Evolutionary conservation across 2,888 invertebrate species (phyloP).

Genomic region (Drosophila longiperda): DNA sequence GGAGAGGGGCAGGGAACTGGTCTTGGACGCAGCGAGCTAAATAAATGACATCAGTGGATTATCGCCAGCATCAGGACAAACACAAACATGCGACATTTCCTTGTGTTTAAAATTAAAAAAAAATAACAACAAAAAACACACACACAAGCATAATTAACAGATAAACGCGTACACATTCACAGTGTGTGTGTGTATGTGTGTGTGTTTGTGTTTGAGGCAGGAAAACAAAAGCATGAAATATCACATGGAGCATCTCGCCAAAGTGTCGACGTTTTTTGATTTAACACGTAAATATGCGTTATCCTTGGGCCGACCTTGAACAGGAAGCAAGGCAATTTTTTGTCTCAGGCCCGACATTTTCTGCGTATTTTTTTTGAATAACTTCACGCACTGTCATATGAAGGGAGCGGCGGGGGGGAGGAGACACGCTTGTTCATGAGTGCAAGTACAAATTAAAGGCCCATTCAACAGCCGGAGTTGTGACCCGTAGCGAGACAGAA

Average conservation of each 20-base stretch:
- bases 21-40: conserved; percentile 61
- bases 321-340: conserved; percentile 31
- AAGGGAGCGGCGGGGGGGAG: neutral
- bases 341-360: conserved; percentile 46
- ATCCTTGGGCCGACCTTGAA: conserved; percentile 81
- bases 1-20: conserved; percentile 1
- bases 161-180: conserved; percentile 32
- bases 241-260: conserved; percentile 49
- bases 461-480: conserved; percentile 52
- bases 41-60: conserved; percentile 79
- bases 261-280: conserved; percentile 53
- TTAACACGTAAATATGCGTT: conserved; percentile 73
- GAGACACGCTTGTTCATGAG: conserved; percentile 54
- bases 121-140: conserved; percentile 34
- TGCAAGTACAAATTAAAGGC: conserved; percentile 78
- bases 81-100: conserved; percentile 67
- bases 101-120: conserved; percentile 63
- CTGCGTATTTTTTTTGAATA: conserved; percentile 58
- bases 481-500: conserved; percentile 22
- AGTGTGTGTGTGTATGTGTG: conserved; percentile 25
- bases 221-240: conserved; percentile 75
- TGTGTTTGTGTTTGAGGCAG: conserved; percentile 39
- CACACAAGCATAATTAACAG: conserved; percentile 37
- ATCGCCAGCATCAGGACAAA: conserved; percentile 65
- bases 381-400: conserved; percentile 62